Conservation (phyloP, 2,888 invertebrate genomes). For the Hipparchia semele region DNA sequence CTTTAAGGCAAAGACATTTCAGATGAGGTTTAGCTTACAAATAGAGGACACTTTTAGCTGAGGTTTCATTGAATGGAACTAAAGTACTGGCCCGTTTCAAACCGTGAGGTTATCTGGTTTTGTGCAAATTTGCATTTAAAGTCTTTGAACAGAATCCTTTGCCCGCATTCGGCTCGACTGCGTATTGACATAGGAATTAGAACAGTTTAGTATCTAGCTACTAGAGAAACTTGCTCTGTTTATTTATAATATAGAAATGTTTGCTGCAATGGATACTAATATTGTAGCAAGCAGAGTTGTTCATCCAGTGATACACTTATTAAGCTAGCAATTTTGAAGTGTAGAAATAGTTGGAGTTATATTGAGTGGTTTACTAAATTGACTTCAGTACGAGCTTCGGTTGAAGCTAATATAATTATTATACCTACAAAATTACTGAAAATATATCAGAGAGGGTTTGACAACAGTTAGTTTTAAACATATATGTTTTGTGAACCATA, state of each 20-base stretch:
- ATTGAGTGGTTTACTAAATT: too few relatives aligned
- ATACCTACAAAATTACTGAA: too few relatives aligned
- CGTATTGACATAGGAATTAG: slow-evolving; percentile 39
- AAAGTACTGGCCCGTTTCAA: slow-evolving; percentile 27
- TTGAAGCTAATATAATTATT: too few relatives aligned
- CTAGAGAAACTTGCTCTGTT: slow-evolving; percentile 30
- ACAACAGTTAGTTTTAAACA: too few relatives aligned
- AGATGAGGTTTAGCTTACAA: slow-evolving; percentile 13
- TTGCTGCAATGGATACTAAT: background rate
- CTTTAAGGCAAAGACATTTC: slow-evolving; percentile 12
- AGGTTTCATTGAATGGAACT: slow-evolving; percentile 29
- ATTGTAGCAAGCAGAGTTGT: too few relatives aligned
- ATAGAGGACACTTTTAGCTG: slow-evolving; percentile 27
- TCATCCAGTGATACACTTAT: too few relatives aligned
- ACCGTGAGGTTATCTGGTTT: slow-evolving; percentile 33
- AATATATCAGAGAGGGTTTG: too few relatives aligned
- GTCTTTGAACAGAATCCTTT: slow-evolving; percentile 35
- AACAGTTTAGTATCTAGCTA: slow-evolving; percentile 15
- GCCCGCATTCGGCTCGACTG: slow-evolving; percentile 34
- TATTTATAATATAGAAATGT: slow-evolving; percentile 11
- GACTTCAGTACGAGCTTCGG: too few relatives aligned
- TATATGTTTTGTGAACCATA: too few relatives aligned
- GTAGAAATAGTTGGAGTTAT: too few relatives aligned
- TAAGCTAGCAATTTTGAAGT: too few relatives aligned
- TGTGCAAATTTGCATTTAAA: slow-evolving; percentile 37